Evolutionary conservation across 2,797 vertebrate genomes (phyloP).

Genomic region (Zonotrichia albicollis): DNA sequence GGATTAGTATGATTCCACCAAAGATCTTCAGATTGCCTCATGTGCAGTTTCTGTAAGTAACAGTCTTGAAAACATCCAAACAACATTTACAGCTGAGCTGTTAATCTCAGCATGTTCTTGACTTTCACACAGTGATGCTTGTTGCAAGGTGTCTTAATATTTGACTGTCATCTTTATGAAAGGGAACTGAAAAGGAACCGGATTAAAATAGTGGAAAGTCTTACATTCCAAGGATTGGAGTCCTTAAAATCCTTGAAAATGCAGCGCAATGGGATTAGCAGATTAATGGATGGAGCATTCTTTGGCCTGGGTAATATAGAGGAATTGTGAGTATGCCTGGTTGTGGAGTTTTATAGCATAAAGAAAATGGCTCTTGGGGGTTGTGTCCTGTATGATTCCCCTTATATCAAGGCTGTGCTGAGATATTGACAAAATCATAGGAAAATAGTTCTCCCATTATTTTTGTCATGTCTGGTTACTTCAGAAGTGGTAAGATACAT

Average conservation of each 20-base stretch:
- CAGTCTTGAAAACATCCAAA: background rate
- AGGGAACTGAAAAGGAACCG: slow-evolving; percentile 96
- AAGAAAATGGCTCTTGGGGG: background rate
- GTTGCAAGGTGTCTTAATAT: background rate
- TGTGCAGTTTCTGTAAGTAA: slow-evolving; percentile 93
- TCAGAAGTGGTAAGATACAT: background rate
- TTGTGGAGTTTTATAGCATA: background rate
- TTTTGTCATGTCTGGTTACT: background rate
- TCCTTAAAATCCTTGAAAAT: slow-evolving; percentile 93
- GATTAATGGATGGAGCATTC: slow-evolving; percentile 96
- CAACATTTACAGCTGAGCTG: background rate
- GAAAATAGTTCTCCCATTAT: background rate
- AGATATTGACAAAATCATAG: background rate
- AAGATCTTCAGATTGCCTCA: slow-evolving; percentile 94
- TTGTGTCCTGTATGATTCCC: background rate
- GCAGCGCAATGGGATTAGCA: slow-evolving; percentile 93
- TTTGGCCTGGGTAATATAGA: slow-evolving; percentile 96
- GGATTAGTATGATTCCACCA: slow-evolving; percentile 85
- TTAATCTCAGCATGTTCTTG: background rate
- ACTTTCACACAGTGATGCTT: background rate
- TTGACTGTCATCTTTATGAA: background rate
- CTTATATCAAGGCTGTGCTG: background rate
- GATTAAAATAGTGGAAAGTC: slow-evolving; percentile 93
- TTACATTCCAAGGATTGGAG: slow-evolving; percentile 96
- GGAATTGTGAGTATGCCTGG: slow-evolving; percentile 88